Conservation (phyloP, 2,888 invertebrate species). For the Limnephilus marmoratus region DNA sequence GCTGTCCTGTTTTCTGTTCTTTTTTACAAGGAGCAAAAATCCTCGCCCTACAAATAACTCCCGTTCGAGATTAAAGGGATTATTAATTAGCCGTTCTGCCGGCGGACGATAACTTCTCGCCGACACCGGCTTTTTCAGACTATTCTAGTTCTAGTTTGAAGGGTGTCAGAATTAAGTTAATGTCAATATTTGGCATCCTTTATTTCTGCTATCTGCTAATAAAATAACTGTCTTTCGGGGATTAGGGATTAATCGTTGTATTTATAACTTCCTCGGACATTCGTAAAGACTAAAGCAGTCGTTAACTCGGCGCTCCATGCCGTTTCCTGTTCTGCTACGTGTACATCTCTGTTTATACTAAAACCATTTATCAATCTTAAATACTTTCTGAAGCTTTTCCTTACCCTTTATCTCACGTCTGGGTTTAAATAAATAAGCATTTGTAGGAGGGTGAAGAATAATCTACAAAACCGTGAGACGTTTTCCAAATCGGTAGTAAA, state of each 20-base stretch:
- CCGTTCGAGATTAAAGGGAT: constrained; percentile 59
- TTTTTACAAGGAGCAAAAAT: constrained; percentile 58
- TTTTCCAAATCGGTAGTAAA: not conserved
- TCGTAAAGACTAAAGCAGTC: not conserved
- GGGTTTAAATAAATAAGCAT: not conserved
- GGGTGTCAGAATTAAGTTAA: constrained; percentile 48
- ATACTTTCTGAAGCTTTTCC: constrained; percentile 1
- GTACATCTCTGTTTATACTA: not conserved
- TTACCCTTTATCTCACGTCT: not conserved
- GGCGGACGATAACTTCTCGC: constrained; percentile 59
- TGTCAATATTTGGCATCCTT: constrained; percentile 54
- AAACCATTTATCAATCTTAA: not conserved
- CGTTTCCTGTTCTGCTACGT: not conserved
- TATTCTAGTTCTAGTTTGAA: constrained; percentile 23
- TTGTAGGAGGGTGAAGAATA: not conserved
- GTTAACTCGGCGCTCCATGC: not conserved
- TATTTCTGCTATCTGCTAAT: constrained; percentile 23
- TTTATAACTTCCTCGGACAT: constrained; percentile 43
- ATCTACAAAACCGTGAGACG: not conserved
- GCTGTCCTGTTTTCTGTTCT: constrained; percentile 57
- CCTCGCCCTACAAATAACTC: constrained; percentile 37
- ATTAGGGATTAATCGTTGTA: constrained; percentile 46
- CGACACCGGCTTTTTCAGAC: constrained; percentile 27
- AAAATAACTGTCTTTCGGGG: constrained; percentile 43
- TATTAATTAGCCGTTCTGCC: constrained; percentile 61